Conservation (phyloP, 1,140 invertebrate species). For the Temnothorax nylanderi region DNA sequence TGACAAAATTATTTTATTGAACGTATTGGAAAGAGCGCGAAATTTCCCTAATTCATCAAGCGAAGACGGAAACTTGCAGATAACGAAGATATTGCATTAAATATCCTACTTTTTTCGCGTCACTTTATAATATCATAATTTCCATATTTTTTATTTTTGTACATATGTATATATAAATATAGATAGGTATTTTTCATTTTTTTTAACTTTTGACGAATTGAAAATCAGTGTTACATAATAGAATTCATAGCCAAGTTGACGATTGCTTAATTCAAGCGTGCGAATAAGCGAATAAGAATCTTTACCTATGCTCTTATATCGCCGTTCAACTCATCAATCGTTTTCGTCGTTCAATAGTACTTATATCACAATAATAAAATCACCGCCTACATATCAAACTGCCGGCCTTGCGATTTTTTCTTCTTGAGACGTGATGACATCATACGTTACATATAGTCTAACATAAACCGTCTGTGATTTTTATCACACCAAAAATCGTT, state of each 20-base stretch:
- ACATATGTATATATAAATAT: neutral
- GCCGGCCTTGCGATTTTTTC: neutral
- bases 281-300: neutral
- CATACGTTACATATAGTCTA: neutral
- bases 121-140: neutral
- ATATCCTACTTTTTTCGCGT: neutral
- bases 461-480: neutral
- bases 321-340: conserved; percentile 4
- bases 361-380: conserved; percentile 8
- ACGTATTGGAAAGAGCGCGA: neutral
- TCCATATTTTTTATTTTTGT: neutral
- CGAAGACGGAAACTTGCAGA: neutral
- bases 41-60: neutral
- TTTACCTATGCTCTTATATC: neutral
- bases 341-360: neutral
- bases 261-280: neutral
- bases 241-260: neutral
- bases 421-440: neutral
- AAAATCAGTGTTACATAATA: neutral
- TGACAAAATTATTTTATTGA: neutral
- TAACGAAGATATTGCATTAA: neutral
- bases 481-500: neutral
- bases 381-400: neutral
- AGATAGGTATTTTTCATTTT: neutral
- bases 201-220: neutral